Evolutionary conservation across 2,797 vertebrate genomes (phyloP), one percentile per base, ranked within the genome.

Genomic region (Hoplostethus mediterraneus): DNA sequence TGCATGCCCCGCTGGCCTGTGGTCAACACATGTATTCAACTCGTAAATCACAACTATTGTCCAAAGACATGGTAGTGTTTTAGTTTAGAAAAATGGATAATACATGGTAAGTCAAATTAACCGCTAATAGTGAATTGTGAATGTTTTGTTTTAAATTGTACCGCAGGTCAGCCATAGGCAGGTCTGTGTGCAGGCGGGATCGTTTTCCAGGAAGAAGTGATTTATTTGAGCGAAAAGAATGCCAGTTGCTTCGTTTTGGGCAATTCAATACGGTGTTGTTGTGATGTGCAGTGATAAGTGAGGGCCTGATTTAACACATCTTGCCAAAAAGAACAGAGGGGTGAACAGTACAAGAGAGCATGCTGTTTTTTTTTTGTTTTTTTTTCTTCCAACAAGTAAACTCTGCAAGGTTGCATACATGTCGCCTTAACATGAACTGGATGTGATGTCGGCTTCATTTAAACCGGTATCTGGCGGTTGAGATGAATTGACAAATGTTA

Each of bases 1-100:
- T 69, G 63, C 67, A 33, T 63, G 45, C 47, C 30, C 16, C 25
- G 4, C 17, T 25, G 16, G 36, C n/a, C 59, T 61, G 21, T 16
- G 42, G 59, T 48, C 60, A 55, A 30, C 56, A 47, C 6, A 52
- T 47, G 16, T 52, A 38, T n/a, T 36, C 42, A 0, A 6, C 30
- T 14, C 30, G 14, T 55, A 55, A 54, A 54, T 54, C 28, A 31
- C 9, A 30, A 31, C 11, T 13, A 6, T 4, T 54, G 28, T 30
- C 12, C 12, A 54, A 54, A 31, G 30, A 55, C 1, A 7, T 14
- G 0, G 17, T 11, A 17, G 9, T 10, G 6, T 2, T 48, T 69
- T 13, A 28, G 6, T 6, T 10, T 14, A 31, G 42, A 55, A 8
- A 12, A 31, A 31, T 55, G 25, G 25, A 53, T 28, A 30, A 21